Conservation (phyloP, 2,113 vertebrate genomes). For the Verasper variegatus region DNA sequence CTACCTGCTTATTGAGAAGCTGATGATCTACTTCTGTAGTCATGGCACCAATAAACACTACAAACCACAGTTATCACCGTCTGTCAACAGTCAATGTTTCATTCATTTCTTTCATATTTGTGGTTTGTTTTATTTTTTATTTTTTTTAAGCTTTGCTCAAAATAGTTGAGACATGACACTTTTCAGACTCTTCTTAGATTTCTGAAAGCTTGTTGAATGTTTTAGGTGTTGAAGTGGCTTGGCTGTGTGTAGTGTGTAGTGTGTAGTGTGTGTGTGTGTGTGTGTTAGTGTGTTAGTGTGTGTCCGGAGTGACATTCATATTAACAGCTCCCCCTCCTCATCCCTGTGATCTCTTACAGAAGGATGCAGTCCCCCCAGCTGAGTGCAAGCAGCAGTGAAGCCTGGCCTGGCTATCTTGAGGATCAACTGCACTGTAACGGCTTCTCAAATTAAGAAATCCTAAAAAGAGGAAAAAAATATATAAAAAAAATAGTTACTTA, state of each 20-base stretch:
- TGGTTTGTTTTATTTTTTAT: background rate
- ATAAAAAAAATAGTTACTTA: constrained; percentile 91
- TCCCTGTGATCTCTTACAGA: constrained; percentile 86
- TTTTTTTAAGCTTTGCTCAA: background rate
- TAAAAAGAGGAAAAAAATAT: constrained; percentile 72
- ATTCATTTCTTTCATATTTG: background rate
- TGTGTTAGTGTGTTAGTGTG: background rate
- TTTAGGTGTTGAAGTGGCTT: constrained; percentile 26
- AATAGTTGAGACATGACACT: background rate
- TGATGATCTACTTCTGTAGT: background rate
- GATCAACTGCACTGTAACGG: constrained; percentile 97
- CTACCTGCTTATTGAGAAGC: background rate
- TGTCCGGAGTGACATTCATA: too few species aligned
- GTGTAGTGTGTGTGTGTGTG: background rate
- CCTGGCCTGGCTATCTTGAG: constrained; percentile 88
- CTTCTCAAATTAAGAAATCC: constrained; percentile 84
- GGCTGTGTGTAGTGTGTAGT: constrained; percentile 11
- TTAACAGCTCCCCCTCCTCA: constrained; percentile 44
- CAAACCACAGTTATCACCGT: background rate
- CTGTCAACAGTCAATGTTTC: constrained; percentile 1
- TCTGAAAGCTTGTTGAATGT: constrained; percentile 20
- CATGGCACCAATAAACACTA: too few species aligned
- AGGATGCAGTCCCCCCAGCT: constrained; percentile 94
- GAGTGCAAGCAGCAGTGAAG: constrained; percentile 99
- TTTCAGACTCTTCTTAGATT: background rate